Evolutionary conservation across 2,113 vertebrate genomes (phyloP), one percentile per base, ranked within the genome.

Genomic region (Python bivittatus): DNA sequence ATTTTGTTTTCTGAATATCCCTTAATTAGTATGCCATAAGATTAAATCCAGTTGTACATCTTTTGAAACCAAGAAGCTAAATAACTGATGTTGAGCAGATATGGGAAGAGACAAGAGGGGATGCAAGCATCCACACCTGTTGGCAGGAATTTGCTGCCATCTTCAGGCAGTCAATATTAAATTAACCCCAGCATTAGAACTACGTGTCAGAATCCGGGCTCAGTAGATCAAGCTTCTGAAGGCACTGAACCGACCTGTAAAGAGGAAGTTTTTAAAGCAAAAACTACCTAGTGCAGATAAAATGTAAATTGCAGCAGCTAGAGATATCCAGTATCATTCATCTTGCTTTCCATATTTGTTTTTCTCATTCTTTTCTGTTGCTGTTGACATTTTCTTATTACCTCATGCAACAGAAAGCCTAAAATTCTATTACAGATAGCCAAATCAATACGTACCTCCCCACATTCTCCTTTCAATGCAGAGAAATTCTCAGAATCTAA

Each of bases 101-200:
- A 84, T 38, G 27, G 11, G 7, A 52, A 42, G 38, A 20, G 64
- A 1, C 4, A 9, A 9, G 87, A 44, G 38, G 29, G 33, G 15
- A 8, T 44, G 61, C 60, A 85, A 93, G 84, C 56, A 84, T 23
- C 10, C 58, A 1, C 61, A 89, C 94, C 86, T 94, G 22, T 48
- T 2, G 88, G 86, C 42, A 96, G 95, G 95, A 96, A 94, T 93
- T 94, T 94, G 96, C 96, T 98, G 98, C 98, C 98, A 98, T 95
- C 97, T 98, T 96, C 97, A 98, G 96, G 96, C 92, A 95, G 94
- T 53, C 58, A 38, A 64, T 7, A 52, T 91, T 42, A 95, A 88
- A 13, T 44, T 27, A 83, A 22, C 23, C 25, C 2, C 25, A 52
- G 38, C 2, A 88, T 27, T 23, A 27, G 53, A 89, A 38, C 33